Conservation (phyloP, 2,113 vertebrate genomes). For the Echinops telfairi region DNA sequence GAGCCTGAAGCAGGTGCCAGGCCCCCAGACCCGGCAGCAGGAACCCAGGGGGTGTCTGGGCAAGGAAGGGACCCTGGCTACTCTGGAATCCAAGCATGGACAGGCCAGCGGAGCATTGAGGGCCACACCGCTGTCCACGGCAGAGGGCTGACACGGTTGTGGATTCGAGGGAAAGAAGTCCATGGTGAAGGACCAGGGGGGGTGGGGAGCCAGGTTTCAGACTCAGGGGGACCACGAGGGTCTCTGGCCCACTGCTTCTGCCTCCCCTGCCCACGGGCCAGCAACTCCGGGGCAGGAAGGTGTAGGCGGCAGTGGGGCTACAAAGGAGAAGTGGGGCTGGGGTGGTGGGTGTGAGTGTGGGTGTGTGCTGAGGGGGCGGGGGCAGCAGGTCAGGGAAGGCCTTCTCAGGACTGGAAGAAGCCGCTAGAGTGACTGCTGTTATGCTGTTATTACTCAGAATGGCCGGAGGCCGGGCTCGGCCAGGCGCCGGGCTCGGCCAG, state of each 20-base stretch:
- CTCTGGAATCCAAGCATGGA: not conserved
- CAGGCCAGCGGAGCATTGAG: not conserved
- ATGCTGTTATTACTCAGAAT: not conserved
- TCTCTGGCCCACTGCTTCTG: conserved; percentile 27
- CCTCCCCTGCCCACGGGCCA: conserved; percentile 56
- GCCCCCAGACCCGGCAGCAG: no score
- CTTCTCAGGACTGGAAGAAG: not conserved
- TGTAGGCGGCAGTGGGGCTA: conserved; percentile 70
- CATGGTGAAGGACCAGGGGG: accelerated
- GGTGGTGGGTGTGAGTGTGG: conserved; percentile 39
- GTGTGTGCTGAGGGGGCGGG: not conserved
- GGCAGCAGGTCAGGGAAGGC: not conserved
- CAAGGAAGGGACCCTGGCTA: not conserved
- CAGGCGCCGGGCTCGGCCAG: not conserved
- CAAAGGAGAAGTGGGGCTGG: conserved; percentile 75
- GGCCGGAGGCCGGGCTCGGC: not conserved
- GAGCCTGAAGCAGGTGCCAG: not conserved
- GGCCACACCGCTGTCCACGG: not conserved
- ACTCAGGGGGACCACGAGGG: not conserved
- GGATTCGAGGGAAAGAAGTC: not conserved
- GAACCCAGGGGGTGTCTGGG: not conserved
- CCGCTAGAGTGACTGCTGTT: not conserved
- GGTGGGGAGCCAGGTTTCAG: not conserved
- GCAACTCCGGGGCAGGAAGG: conserved; percentile 74
- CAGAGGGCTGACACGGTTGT: no score